phyloP scores from a whole-genome alignment of 2,113 vertebrate genomes.

The Bambusicola thoracicus region DNA sequence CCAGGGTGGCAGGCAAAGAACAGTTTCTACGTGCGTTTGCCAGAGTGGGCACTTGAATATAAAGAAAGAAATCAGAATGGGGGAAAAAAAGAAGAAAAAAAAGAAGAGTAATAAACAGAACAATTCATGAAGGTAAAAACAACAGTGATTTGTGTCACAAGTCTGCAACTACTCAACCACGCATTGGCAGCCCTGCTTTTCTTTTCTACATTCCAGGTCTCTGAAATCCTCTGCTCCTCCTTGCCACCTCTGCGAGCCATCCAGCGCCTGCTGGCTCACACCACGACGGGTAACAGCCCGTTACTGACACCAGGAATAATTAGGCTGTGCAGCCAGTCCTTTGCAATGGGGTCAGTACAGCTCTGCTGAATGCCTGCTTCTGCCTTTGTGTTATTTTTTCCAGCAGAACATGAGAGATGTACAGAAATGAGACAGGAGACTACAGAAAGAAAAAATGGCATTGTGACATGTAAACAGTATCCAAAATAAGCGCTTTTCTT shows the following conservation, averaged over 20 bases:
- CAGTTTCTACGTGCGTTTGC: background rate
- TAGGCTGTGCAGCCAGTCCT: background rate
- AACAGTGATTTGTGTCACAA: background rate
- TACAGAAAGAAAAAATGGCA: background rate
- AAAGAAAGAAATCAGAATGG: conserved; percentile 11
- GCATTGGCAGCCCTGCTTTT: background rate
- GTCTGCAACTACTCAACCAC: background rate
- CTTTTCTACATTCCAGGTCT: background rate
- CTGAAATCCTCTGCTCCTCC: background rate
- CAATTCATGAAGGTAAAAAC: background rate
- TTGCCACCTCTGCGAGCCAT: background rate
- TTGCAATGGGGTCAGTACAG: background rate
- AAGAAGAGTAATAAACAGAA: background rate
- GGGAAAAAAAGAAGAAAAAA: background rate
- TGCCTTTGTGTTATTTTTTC: background rate
- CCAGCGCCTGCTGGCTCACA: background rate
- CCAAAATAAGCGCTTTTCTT: background rate
- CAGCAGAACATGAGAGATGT: background rate
- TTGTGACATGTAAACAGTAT: background rate
- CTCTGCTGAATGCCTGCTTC: background rate
- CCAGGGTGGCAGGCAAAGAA: background rate
- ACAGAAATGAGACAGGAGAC: background rate
- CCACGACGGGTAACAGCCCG: background rate
- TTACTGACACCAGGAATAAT: background rate
- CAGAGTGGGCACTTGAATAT: background rate